Conservation (phyloP, 2,113 vertebrate genomes). For the Passer montanus region DNA sequence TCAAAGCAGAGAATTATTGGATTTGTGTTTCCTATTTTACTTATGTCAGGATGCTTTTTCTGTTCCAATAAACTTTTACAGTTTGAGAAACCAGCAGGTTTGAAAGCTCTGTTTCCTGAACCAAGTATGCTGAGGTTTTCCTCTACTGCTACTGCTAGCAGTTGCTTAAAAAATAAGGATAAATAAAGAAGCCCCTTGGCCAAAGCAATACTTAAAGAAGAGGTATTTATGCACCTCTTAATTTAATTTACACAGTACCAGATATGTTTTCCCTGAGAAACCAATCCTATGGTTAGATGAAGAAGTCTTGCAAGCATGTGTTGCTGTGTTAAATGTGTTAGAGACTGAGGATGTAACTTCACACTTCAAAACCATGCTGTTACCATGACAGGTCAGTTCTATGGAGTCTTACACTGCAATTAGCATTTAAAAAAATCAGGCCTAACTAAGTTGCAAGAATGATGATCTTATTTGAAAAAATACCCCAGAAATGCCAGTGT, state of each 20-base stretch:
- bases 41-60: background rate
- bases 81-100: background rate
- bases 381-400: background rate
- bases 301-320: background rate
- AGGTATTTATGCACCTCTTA: background rate
- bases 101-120: background rate
- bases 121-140: background rate
- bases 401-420: background rate
- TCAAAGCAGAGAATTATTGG: background rate
- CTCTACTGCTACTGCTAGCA: background rate
- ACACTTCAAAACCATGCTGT: background rate
- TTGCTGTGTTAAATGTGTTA: background rate
- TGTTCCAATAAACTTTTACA: background rate
- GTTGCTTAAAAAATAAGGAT: background rate
- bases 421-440: background rate
- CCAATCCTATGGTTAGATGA: background rate
- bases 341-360: background rate
- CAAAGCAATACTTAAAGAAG: background rate
- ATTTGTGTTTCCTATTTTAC: background rate
- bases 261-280: background rate
- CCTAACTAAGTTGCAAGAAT: background rate
- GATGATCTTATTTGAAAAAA: background rate
- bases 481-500: background rate
- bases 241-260: background rate
- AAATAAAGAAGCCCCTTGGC: background rate